phyloP scores from a whole-genome alignment of 2,113 vertebrate species.

The Ammospiza nelsoni region DNA sequence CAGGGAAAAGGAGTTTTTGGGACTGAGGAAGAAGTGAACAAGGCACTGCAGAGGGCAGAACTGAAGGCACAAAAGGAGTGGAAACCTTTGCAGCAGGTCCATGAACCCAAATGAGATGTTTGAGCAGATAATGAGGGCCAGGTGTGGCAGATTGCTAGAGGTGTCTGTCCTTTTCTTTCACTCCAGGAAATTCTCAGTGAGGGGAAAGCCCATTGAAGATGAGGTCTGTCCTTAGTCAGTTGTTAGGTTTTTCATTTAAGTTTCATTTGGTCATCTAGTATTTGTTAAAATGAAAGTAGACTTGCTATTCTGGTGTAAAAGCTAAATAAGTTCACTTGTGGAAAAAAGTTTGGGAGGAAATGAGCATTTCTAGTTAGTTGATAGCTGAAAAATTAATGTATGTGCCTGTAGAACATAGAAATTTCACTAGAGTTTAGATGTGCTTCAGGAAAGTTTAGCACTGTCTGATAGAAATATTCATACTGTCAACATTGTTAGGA shows the following conservation, averaged over 20 bases:
- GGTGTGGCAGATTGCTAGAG: neutral
- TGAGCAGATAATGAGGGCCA: neutral
- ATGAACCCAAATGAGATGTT: neutral
- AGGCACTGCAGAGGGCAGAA: neutral
- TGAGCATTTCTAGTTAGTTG: rapidly evolving
- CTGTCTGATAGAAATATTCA: neutral
- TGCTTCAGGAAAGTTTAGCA: neutral
- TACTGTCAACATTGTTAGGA: neutral
- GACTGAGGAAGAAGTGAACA: neutral
- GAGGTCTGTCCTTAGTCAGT: neutral
- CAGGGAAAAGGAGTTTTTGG: neutral
- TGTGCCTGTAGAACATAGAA: neutral
- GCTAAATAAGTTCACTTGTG: neutral
- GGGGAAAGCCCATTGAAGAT: neutral
- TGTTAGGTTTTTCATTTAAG: neutral
- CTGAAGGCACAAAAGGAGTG: neutral
- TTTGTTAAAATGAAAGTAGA: neutral
- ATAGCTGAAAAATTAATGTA: neutral
- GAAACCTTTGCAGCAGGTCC: neutral
- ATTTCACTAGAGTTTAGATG: neutral
- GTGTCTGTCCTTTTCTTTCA: neutral
- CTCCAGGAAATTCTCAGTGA: neutral
- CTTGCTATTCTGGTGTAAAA: neutral
- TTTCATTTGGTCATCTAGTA: neutral
- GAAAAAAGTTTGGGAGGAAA: neutral